Percentiles rank a stretch among this genome's conserved stretches.
These are phyloP conservation scores for Pseudomyrmex cubaensis DNA, from an alignment of 1,140 invertebrate genomes.

Conservation along the genomic window DNA sequence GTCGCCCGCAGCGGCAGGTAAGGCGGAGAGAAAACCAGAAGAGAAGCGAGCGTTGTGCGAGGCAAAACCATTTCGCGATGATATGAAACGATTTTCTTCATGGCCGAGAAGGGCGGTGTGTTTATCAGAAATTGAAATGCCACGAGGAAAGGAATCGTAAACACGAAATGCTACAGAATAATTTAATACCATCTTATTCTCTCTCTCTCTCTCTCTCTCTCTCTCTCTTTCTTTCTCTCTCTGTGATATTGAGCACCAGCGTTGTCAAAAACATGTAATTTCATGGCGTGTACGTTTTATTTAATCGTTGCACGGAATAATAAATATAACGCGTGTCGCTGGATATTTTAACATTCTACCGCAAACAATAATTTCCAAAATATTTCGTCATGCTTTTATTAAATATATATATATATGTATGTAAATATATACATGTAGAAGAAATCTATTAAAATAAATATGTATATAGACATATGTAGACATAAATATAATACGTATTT, in stretches of 20 bases:
- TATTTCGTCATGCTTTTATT: not conserved
- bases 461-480: too few relatives aligned
- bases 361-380: not conserved
- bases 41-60: not conserved
- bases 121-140: constrained; percentile 53
- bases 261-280: not conserved
- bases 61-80: constrained; percentile 29
- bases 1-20: constrained; percentile 37
- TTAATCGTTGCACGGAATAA: not conserved
- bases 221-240: not conserved
- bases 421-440: too few relatives aligned
- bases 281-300: not conserved
- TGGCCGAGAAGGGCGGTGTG: not conserved
- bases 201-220: not conserved
- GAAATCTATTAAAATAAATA: too few relatives aligned
- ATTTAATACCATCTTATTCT: constrained; percentile 22
- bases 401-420: not conserved
- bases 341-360: too few relatives aligned
- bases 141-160: constrained; percentile 40
- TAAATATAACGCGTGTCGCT: too few relatives aligned
- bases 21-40: constrained; percentile 15
- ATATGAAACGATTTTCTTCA: constrained; percentile 51
- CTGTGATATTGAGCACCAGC: constrained; percentile 1
- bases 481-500: too few relatives aligned
- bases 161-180: constrained; percentile 16